Evolutionary conservation across 1,140 invertebrate genomes (phyloP).

Genomic region (Cylas formicarius): DNA sequence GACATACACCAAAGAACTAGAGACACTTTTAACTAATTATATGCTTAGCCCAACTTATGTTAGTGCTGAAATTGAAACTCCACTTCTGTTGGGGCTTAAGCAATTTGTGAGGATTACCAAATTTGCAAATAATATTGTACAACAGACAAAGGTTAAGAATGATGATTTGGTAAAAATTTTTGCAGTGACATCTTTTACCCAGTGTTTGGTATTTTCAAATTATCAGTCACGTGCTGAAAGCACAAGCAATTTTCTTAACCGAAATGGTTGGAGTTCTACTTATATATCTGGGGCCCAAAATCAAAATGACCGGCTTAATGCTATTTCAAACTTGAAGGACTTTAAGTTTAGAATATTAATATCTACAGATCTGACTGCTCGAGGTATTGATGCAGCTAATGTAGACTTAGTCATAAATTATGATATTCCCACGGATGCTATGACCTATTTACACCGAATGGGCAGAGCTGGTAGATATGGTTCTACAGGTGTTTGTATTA

Average conservation of each 20-base stretch:
- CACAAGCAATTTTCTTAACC: conserved; percentile 61
- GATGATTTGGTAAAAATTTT: conserved; percentile 65
- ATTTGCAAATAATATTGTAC: conserved; percentile 52
- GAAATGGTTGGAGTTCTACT: conserved; percentile 61
- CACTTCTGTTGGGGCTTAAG: conserved; percentile 65
- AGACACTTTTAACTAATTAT: conserved; percentile 63
- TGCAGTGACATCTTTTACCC: conserved; percentile 67
- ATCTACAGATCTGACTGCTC: conserved; percentile 82
- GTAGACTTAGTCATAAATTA: conserved; percentile 92
- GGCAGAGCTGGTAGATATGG: conserved; percentile 90
- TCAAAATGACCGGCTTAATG: conserved; percentile 68
- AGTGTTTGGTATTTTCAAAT: conserved; percentile 88
- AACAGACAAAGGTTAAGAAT: conserved; percentile 63
- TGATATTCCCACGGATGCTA: conserved; percentile 72
- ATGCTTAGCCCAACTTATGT: conserved; percentile 75
- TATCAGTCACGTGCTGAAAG: conserved; percentile 70
- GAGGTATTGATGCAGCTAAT: conserved; percentile 86
- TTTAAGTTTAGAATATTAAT: conserved; percentile 78
- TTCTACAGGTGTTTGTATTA: conserved; percentile 65
- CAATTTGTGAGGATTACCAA: conserved; percentile 62
- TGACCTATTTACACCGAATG: conserved; percentile 93
- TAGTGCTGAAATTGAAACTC: conserved; percentile 53
- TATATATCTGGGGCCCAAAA: conserved; percentile 69
- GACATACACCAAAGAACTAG: conserved; percentile 78
- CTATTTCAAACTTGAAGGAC: conserved; percentile 67